phyloP scores from a whole-genome alignment of 2,113 vertebrate genomes.

The Chauna torquata region DNA sequence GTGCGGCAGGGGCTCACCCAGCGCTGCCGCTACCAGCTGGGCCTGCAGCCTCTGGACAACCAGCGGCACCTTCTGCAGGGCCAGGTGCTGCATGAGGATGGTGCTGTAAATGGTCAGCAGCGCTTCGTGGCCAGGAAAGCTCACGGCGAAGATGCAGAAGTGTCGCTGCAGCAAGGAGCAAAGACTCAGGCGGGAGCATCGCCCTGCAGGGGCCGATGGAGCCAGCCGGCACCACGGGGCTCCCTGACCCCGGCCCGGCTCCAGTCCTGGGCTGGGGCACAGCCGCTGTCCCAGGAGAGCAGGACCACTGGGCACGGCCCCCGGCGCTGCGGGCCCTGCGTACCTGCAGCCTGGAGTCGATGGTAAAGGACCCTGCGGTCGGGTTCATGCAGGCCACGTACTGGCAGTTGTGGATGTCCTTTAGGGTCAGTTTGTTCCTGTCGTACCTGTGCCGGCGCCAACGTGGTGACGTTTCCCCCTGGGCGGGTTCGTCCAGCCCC shows the following conservation, averaged over 20 bases:
- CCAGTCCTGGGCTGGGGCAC: neutral
- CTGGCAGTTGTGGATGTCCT: constrained; percentile 79
- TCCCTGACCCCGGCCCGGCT: accelerated
- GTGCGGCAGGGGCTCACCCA: constrained; percentile 59
- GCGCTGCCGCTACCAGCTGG: constrained; percentile 66
- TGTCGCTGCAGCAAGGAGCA: constrained; percentile 64
- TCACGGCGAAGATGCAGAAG: constrained; percentile 76
- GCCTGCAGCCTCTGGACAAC: constrained; percentile 38
- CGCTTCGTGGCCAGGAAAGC: constrained; percentile 76
- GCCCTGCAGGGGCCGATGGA: neutral
- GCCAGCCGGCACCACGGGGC: accelerated
- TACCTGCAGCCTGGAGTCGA: constrained; percentile 80
- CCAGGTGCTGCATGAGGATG: constrained; percentile 75
- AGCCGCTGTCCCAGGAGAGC: neutral
- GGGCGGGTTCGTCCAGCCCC: accelerated
- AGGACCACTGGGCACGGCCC: accelerated
- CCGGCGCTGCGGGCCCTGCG: accelerated
- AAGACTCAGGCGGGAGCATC: accelerated
- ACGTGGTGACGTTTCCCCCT: accelerated
- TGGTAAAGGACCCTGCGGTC: constrained; percentile 75
- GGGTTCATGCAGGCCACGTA: constrained; percentile 84
- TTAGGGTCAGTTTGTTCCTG: constrained; percentile 76
- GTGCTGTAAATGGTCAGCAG: constrained; percentile 71
- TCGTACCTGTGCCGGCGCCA: constrained; percentile 66
- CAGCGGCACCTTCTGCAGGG: neutral